These are phyloP conservation scores for Stenodera caucasica DNA, from an alignment of 2,888 invertebrate species.

Conservation along the genomic window DNA sequence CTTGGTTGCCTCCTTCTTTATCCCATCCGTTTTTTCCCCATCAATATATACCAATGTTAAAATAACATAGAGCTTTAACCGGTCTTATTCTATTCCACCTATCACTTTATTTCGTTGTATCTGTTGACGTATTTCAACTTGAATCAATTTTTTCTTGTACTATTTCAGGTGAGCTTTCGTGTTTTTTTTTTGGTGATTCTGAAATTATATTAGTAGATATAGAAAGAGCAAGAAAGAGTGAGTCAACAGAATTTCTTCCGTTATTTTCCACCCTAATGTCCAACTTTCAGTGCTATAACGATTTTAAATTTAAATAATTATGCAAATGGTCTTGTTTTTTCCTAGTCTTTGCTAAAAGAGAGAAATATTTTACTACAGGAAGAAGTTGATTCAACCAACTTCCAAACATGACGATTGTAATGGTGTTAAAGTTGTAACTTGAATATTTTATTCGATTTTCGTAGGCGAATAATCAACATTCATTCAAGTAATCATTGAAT, in stretches of 20 bases:
- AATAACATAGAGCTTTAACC: slow-evolving; percentile 6
- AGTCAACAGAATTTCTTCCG: background rate
- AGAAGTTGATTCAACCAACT: background rate
- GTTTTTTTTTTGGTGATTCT: background rate
- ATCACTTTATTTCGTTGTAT: slow-evolving; percentile 11
- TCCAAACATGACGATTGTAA: background rate
- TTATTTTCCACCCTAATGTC: slow-evolving; percentile 2
- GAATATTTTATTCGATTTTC: background rate
- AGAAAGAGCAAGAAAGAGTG: background rate
- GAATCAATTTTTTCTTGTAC: slow-evolving; percentile 8
- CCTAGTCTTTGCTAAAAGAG: background rate
- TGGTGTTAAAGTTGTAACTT: background rate
- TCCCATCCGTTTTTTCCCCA: background rate
- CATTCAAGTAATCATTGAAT: no score
- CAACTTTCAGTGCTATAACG: slow-evolving; percentile 4
- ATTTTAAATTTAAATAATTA: slow-evolving; percentile 9
- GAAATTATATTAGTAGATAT: no score
- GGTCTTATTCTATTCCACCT: slow-evolving; percentile 5
- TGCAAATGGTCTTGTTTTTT: slow-evolving; percentile 5
- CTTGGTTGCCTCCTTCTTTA: slow-evolving; percentile 16
- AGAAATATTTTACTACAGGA: background rate
- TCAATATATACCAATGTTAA: background rate
- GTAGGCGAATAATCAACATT: background rate
- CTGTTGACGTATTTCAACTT: slow-evolving; percentile 9
- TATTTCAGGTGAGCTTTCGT: slow-evolving; percentile 16